Evolutionary conservation across 2,888 invertebrate species (phyloP).

Genomic region (Melangyna quadrimaculata): DNA sequence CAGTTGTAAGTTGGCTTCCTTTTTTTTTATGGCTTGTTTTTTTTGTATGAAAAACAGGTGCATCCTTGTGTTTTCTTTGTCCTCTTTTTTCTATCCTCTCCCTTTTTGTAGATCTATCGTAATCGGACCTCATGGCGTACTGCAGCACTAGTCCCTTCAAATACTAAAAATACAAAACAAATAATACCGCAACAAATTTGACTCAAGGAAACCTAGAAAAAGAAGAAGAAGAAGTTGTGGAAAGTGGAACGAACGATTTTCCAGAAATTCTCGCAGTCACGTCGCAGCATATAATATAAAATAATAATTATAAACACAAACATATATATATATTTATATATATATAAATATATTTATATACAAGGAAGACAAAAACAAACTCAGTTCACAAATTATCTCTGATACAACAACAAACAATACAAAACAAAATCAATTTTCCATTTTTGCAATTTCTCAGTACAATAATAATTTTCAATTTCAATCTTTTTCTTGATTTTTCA

Average conservation of each 20-base stretch:
- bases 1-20: conserved; percentile 78
- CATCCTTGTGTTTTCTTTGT: background rate
- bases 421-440: conserved; percentile 40
- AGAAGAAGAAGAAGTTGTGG: background rate
- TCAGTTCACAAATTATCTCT: conserved; percentile 68
- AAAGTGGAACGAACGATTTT: conserved; percentile 47
- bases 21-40: background rate
- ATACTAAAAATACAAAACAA: conserved; percentile 34
- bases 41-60: conserved; percentile 15
- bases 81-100: background rate
- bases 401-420: conserved; percentile 16
- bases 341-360: conserved; percentile 70
- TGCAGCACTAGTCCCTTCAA: conserved; percentile 74
- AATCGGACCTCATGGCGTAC: conserved; percentile 77
- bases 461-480: conserved; percentile 12
- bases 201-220: conserved; percentile 62
- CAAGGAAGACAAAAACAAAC: conserved; percentile 66
- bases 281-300: conserved; percentile 61
- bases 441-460: conserved; percentile 46
- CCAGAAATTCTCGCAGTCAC: conserved; percentile 67
- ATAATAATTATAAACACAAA: conserved; percentile 46
- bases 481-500: conserved; percentile 19
- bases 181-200: conserved; percentile 55
- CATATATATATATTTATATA: conserved; percentile 46
- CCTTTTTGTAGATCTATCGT: conserved; percentile 78